Evolutionary conservation across 2,797 vertebrate genomes (phyloP).

Genomic region (Hyperoplus lanceolatus): DNA sequence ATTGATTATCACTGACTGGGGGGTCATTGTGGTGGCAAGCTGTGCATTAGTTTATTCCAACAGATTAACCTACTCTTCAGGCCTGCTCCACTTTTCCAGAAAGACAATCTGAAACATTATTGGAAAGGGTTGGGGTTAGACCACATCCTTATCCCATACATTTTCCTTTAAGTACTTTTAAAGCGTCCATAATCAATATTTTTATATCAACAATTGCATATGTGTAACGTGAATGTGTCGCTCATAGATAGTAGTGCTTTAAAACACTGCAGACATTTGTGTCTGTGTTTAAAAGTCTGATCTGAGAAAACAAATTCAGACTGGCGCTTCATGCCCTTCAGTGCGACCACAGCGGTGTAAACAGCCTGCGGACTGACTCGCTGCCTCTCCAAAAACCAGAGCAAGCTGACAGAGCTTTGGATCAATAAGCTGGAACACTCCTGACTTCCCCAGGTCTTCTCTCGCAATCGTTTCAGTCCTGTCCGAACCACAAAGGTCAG

Average conservation of each 20-base stretch:
- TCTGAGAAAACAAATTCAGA: conserved; percentile 11
- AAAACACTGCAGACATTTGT: too few species aligned
- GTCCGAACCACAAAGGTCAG: conserved; percentile 81
- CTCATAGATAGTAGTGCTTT: not conserved
- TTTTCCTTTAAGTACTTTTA: not conserved
- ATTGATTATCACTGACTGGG: conserved; percentile 47
- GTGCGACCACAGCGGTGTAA: conserved; percentile 8
- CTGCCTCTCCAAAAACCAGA: conserved; percentile 45
- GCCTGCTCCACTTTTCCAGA: not conserved
- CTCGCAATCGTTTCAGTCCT: conserved; percentile 78
- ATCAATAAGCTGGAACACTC: conserved; percentile 84
- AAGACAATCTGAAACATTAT: not conserved
- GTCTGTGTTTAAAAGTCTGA: not conserved
- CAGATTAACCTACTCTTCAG: conserved; percentile 53
- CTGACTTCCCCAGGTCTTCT: conserved; percentile 82
- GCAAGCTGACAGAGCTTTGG: conserved; percentile 49
- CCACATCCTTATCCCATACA: not conserved
- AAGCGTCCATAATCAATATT: not conserved
- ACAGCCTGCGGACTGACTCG: conserved; percentile 29
- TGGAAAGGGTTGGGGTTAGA: not conserved
- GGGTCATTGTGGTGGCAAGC: conserved; percentile 19
- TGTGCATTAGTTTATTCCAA: conserved; percentile 36
- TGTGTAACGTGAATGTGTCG: not conserved
- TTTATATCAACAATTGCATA: not conserved
- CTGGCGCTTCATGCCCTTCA: not conserved